Evolutionary conservation across 2,888 invertebrate genomes (phyloP).

Genomic region (Apomyelois bistriatella): DNA sequence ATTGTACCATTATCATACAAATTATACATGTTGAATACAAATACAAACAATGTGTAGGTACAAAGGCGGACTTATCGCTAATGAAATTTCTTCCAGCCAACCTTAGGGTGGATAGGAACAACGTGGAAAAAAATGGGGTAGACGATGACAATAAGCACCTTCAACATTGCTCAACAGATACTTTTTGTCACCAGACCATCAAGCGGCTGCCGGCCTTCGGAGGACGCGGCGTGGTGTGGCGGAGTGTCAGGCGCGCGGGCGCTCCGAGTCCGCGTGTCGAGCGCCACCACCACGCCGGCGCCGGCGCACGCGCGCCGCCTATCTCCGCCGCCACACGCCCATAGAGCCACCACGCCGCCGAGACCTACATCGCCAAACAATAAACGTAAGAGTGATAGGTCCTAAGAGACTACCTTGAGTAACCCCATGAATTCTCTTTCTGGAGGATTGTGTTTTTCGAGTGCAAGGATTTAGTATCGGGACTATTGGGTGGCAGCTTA

Average conservation of each 20-base stretch:
- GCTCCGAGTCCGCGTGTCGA: conserved; percentile 60
- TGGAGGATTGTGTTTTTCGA: no score
- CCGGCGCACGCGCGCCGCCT: conserved; percentile 66
- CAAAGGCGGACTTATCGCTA: no score
- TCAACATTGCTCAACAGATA: not conserved
- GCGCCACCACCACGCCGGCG: conserved; percentile 41
- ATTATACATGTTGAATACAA: no score
- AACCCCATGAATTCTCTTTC: not conserved
- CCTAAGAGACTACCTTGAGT: not conserved
- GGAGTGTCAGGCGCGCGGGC: conserved; percentile 42
- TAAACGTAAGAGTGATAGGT: conserved; percentile 42
- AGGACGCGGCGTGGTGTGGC: conserved; percentile 54
- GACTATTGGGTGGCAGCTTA: no score
- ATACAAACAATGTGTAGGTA: no score
- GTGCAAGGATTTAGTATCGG: no score
- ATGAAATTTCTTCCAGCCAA: no score
- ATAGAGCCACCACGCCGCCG: conserved; percentile 65
- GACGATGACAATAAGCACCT: no score
- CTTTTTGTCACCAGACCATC: conserved; percentile 47
- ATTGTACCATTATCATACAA: no score
- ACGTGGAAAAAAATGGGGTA: no score
- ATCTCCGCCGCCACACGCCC: conserved; percentile 69
- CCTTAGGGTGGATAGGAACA: no score
- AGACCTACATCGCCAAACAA: conserved; percentile 38
- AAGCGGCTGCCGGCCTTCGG: conserved; percentile 62